Conservation (phyloP, 2,888 invertebrate species). For the Tetropium fuscum region DNA sequence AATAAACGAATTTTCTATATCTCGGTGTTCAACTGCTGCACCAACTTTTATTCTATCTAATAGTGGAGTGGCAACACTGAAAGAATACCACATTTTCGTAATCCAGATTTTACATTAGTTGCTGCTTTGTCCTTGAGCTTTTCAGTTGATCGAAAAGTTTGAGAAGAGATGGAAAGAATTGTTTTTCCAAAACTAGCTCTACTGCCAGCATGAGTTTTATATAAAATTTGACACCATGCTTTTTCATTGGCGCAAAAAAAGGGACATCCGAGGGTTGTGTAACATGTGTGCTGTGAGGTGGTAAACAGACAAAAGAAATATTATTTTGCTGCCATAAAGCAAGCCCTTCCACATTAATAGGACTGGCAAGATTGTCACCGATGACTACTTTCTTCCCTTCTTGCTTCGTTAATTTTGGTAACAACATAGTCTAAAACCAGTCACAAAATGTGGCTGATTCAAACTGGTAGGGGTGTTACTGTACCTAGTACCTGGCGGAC, state of each 20-base stretch:
- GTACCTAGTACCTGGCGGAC: conserved; percentile 36
- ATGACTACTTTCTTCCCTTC: conserved; percentile 50
- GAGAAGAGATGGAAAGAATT: neutral
- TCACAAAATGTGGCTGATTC: conserved; percentile 38
- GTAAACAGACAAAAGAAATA: conserved; percentile 51
- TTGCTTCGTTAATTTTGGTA: conserved; percentile 18
- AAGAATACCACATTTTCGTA: no score
- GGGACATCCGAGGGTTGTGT: conserved; percentile 54
- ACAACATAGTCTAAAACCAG: conserved; percentile 17
- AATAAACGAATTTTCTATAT: no score
- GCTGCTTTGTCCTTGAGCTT: no score
- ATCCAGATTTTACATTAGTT: no score
- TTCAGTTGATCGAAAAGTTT: no score
- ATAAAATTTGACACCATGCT: no score
- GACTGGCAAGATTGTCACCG: conserved; percentile 51
- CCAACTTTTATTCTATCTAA: no score
- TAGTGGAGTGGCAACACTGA: no score
- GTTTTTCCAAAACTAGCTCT: conserved; percentile 30
- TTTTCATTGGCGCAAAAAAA: conserved; percentile 50
- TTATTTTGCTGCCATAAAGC: conserved; percentile 52
- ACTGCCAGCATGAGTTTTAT: no score
- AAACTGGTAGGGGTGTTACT: conserved; percentile 48
- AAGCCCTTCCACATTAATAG: conserved; percentile 46
- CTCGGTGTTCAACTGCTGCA: no score
- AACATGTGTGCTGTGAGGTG: conserved; percentile 53